Evolutionary conservation across 2,888 invertebrate species (phyloP), one percentile per base, ranked within the genome.

Genomic region (Phalera bucephala): DNA sequence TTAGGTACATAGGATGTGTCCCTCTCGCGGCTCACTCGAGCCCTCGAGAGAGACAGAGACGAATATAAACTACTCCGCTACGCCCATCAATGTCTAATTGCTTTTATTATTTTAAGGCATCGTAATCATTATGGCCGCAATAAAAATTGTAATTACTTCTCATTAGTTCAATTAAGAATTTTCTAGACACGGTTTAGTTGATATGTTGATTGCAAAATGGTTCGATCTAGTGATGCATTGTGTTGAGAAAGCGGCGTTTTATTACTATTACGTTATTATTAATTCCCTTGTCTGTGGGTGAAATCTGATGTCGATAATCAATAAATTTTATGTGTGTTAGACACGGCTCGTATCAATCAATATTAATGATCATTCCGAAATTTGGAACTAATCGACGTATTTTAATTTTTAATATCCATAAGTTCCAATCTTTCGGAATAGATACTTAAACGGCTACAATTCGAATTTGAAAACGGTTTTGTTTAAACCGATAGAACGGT

Each of bases 21-120:
- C 43, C 63, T 63, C 67, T 70, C 62, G 64, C 73, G 66, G 55
- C 67, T 40, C 66, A 45, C 46, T 36, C 49, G 52, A 42, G 48
- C 52, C 55, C 40, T 44, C 15, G 45, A 33, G 80, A 52, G 58
- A 22, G 73, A 87, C 52, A 61, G 81, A 76, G 84, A 87, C 70
- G 54, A 57, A 59, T 29, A 57, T 60, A 75, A 46, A 56, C 59
- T 67, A 56, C 72, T 76, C 74, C 64, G 80, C 80, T 85, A 78
- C 86, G 79, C 77, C 80, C 81, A 80, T 85, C 82, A 85, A 84
- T 82, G 82, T 83, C 85, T 88, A 88, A 89, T 89, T 88, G 89
- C 88, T 89, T 88, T 88, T 89, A 88, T 89, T 89, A 89, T 89
- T 89, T 89, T 89, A 89, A 88, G 85, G 80, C 88, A 88, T 88